Evolutionary conservation across 1,140 invertebrate species (phyloP).

Genomic region (Aphidius ervi): DNA sequence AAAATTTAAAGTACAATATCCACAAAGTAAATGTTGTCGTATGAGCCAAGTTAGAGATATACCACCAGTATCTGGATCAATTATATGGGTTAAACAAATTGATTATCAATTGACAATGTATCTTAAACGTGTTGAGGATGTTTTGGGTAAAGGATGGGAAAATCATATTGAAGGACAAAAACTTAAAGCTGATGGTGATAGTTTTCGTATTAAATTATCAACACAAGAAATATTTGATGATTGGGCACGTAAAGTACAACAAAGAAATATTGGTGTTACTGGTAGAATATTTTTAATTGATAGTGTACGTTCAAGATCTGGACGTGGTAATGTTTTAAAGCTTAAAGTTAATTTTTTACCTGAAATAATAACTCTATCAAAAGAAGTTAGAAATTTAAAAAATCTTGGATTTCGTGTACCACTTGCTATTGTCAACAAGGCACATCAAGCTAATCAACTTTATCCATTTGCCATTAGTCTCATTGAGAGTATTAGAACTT

Average conservation of each 20-base stretch:
- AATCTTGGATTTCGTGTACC: conserved; percentile 96
- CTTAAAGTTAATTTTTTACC: conserved; percentile 96
- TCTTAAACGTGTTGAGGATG: conserved; percentile 93
- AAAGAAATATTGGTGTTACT: conserved; percentile 88
- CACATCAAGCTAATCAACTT: conserved; percentile 96
- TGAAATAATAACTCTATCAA: conserved; percentile 96
- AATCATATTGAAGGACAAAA: conserved; percentile 99
- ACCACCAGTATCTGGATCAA: conserved; percentile 93
- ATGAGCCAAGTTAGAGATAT: conserved; percentile 90
- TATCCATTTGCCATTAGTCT: conserved; percentile 99
- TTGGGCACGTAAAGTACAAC: conserved; percentile 93
- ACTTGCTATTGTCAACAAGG: conserved; percentile 96
- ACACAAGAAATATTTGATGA: conserved; percentile 97
- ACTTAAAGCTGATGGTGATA: conserved; percentile 95
- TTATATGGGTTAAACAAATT: conserved; percentile 99
- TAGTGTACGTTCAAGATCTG: conserved; percentile 73
- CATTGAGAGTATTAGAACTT: conserved; percentile 95
- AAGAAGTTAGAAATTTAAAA: conserved; percentile 97
- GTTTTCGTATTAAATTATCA: conserved; percentile 91
- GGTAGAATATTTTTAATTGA: conserved; percentile 95
- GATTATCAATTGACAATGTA: conserved; percentile 97
- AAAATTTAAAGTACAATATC: conserved; percentile 96
- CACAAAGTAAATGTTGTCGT: conserved; percentile 84
- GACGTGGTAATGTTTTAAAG: conserved; percentile 84
- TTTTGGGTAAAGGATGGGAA: conserved; percentile 97